Percentiles rank a stretch among this genome's conserved stretches.
Conservation (phyloP, 2,113 vertebrate species). For the Corythoichthys intestinalis region DNA sequence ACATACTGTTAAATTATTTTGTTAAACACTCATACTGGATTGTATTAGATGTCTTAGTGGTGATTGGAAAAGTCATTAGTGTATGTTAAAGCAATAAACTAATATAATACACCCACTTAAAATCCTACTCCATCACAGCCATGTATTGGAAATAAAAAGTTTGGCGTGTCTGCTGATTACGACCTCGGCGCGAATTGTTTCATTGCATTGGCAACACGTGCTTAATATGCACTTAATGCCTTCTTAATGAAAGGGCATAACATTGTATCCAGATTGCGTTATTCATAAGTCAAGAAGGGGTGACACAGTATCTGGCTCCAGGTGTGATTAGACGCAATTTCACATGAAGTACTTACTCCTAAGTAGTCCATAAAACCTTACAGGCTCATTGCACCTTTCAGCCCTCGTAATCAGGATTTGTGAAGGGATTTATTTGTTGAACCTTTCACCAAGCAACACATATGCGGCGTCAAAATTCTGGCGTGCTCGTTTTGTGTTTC, state of each 20-base stretch:
- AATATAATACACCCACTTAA: background rate
- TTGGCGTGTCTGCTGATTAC: background rate
- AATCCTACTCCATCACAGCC: background rate
- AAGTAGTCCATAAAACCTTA: constrained; percentile 7
- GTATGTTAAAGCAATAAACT: background rate
- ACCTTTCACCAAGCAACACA: background rate
- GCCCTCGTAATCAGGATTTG: background rate
- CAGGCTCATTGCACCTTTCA: constrained; percentile 3
- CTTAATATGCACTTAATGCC: background rate
- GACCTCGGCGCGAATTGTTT: background rate
- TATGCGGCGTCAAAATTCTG: background rate
- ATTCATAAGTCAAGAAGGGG: constrained; percentile 1
- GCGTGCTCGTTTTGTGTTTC: background rate
- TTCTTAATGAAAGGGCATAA: background rate
- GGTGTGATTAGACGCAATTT: constrained; percentile 3
- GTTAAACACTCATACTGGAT: background rate
- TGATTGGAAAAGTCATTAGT: background rate
- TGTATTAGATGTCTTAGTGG: background rate
- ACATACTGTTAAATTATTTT: background rate
- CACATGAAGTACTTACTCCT: background rate
- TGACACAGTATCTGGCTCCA: background rate
- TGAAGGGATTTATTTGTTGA: background rate
- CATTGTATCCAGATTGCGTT: background rate
- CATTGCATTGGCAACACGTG: background rate
- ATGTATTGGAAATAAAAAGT: background rate